Conservation (phyloP, 2,888 invertebrate genomes). For the Eurytoma californica region DNA sequence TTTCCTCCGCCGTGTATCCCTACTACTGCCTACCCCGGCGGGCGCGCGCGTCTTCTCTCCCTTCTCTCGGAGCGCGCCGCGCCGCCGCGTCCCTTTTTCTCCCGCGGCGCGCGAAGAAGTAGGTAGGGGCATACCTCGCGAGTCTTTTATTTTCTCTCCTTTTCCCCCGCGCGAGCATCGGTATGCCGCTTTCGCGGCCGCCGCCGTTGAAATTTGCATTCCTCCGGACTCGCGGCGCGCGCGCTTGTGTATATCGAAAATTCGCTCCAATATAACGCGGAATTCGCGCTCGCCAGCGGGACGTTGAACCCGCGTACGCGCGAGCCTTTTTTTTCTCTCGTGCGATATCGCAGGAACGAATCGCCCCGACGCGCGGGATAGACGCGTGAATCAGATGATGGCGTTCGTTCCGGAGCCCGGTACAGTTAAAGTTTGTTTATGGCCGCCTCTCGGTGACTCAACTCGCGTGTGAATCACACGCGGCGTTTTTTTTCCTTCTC, state of each 20-base stretch:
- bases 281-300: background rate
- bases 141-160: constrained; percentile 27
- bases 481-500: background rate
- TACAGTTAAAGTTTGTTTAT: background rate
- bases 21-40: background rate
- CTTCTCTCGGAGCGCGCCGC: background rate
- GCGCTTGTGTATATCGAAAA: background rate
- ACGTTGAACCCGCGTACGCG: background rate
- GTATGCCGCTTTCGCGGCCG: constrained; percentile 1
- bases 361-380: background rate
- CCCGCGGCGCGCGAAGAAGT: background rate
- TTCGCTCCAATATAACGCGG: constrained; percentile 1
- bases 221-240: constrained; percentile 9
- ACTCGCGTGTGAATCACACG: constrained; percentile 1
- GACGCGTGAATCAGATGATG: constrained; percentile 5
- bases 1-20: constrained; percentile 2
- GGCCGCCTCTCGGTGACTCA: background rate
- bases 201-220: constrained; percentile 31
- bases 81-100: constrained; percentile 40
- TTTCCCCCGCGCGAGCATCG: background rate
- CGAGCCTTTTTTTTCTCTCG: background rate
- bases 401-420: background rate
- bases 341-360: background rate
- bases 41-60: constrained; percentile 23
- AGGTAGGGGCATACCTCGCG: background rate